phyloP scores from a whole-genome alignment of 2,888 invertebrate genomes.

The Plebejus anna region DNA sequence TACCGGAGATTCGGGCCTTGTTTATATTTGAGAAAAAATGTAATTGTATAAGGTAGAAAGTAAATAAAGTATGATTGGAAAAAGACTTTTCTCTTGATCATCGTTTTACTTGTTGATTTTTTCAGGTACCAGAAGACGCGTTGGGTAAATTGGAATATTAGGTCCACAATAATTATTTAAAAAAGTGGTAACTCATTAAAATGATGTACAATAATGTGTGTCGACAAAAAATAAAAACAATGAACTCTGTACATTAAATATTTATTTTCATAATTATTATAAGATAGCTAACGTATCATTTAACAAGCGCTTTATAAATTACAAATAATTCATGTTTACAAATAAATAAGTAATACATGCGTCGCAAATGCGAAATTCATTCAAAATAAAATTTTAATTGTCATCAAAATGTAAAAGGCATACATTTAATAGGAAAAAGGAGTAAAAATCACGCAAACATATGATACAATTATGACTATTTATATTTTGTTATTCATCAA shows the following conservation, averaged over 20 bases:
- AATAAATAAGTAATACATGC: slow-evolving; percentile 31
- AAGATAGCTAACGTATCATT: slow-evolving; percentile 30
- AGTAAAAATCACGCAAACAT: slow-evolving; percentile 23
- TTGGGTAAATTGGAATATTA: neutral
- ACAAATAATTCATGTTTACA: slow-evolving; percentile 28
- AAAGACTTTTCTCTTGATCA: neutral
- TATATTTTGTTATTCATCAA: slow-evolving; percentile 15
- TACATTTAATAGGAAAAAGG: slow-evolving; percentile 21
- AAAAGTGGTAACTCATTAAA: neutral
- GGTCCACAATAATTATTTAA: neutral
- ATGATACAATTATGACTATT: slow-evolving; percentile 18
- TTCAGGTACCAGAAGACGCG: neutral
- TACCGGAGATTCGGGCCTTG: slow-evolving; percentile 12
- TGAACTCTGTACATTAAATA: slow-evolving; percentile 34
- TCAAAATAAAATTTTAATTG: slow-evolving; percentile 1
- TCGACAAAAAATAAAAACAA: slow-evolving; percentile 9
- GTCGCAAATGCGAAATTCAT: slow-evolving; percentile 21
- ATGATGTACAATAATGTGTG: neutral
- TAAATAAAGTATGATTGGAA: slow-evolving; percentile 21
- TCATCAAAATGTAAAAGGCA: neutral
- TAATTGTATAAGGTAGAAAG: slow-evolving; percentile 10
- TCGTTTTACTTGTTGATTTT: neutral
- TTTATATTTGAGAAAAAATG: slow-evolving; percentile 13
- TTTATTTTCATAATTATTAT: slow-evolving; percentile 35
- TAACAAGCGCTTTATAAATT: slow-evolving; percentile 31